Percentiles rank a stretch among this genome's conserved stretches.
Evolutionary conservation across 2,113 vertebrate genomes (phyloP).

Genomic region (Chrysochloris asiatica): DNA sequence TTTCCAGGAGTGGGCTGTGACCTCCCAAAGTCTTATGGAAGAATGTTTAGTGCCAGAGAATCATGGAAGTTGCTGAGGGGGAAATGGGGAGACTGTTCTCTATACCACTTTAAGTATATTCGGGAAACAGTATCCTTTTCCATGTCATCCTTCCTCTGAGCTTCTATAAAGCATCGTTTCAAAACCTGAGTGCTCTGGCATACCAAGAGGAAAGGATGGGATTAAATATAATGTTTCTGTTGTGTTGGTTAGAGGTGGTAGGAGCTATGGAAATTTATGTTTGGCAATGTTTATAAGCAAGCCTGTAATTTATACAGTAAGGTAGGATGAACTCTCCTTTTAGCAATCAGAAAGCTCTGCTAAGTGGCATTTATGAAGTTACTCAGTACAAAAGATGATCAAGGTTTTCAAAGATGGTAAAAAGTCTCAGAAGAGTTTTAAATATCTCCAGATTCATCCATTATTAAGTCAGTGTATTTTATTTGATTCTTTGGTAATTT

Average conservation of each 20-base stretch:
- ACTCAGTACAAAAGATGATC: background rate
- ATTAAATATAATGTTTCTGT: background rate
- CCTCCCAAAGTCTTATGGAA: background rate
- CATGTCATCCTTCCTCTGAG: no score
- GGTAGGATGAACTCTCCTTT: background rate
- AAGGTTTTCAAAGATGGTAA: background rate
- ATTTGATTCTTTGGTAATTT: conserved; percentile 17
- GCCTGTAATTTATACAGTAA: background rate
- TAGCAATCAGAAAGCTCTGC: background rate
- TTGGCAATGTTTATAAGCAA: background rate
- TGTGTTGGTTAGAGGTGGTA: background rate
- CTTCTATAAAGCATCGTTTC: background rate
- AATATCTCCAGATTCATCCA: background rate
- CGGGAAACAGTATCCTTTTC: background rate
- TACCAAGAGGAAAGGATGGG: background rate
- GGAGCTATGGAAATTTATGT: background rate
- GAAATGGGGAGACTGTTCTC: background rate
- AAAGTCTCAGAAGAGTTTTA: background rate
- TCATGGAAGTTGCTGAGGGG: no score
- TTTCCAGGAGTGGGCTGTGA: background rate
- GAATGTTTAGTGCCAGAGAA: background rate
- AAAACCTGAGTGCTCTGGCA: background rate
- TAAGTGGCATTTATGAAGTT: background rate
- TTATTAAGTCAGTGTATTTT: background rate
- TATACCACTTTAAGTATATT: background rate